Conservation (phyloP, 2,888 invertebrate genomes). For the Amphipyra berbera region DNA sequence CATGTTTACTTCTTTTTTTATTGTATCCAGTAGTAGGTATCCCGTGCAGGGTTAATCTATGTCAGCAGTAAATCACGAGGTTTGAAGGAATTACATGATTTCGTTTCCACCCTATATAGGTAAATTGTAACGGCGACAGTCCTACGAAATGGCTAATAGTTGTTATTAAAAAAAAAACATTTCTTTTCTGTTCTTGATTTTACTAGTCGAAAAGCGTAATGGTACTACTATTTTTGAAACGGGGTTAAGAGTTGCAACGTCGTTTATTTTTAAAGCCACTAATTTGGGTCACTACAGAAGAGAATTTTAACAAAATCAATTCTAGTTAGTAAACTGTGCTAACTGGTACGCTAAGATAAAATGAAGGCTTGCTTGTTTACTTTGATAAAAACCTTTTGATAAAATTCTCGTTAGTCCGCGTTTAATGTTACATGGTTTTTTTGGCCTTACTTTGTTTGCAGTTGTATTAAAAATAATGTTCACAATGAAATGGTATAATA, state of each 20-base stretch:
- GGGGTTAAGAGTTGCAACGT: conserved; percentile 46
- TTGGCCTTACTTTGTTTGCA: neutral
- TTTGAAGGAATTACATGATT: too few species aligned
- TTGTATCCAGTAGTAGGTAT: too few species aligned
- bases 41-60: too few species aligned
- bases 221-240: conserved; percentile 42
- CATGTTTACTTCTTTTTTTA: too few species aligned
- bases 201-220: conserved; percentile 16
- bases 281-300: conserved; percentile 46
- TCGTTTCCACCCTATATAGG: too few species aligned
- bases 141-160: too few species aligned
- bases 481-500: neutral
- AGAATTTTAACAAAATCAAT: conserved; percentile 35
- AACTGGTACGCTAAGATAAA: conserved; percentile 19
- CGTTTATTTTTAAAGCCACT: conserved; percentile 47
- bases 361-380: conserved; percentile 1
- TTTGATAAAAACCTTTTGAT: conserved; percentile 13
- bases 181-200: conserved; percentile 11
- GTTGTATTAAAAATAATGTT: neutral
- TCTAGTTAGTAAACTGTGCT: conserved; percentile 18
- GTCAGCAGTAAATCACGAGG: too few species aligned
- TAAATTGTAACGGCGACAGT: too few species aligned
- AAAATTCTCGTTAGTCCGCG: conserved; percentile 10
- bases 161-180: too few species aligned
- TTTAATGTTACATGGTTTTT: neutral